Evolutionary conservation across 2,797 vertebrate genomes (phyloP).

Genomic region (Gobionotothen gibberifrons): DNA sequence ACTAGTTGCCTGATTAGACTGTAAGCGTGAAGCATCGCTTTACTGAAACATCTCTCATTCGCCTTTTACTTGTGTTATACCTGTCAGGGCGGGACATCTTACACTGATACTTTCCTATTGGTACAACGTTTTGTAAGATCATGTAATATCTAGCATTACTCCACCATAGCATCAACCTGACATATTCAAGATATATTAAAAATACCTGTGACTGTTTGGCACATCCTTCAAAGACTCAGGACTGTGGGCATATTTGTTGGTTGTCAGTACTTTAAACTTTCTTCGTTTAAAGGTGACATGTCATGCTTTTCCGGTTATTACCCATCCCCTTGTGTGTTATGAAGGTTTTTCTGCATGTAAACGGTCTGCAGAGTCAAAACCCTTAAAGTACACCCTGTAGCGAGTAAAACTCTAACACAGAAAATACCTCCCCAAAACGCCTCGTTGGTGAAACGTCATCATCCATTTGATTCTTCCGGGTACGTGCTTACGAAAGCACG

Average conservation of each 20-base stretch:
- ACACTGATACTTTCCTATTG: neutral
- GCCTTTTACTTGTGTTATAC: neutral
- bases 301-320: too few relatives aligned
- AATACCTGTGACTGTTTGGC: neutral
- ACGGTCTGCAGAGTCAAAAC: too few relatives aligned
- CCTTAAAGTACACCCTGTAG: too few relatives aligned
- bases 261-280: neutral
- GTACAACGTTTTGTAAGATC: neutral
- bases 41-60: constrained; percentile 5
- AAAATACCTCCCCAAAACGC: too few relatives aligned
- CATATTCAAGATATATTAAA: neutral
- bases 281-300: too few relatives aligned
- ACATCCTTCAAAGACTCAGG: neutral
- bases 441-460: too few relatives aligned
- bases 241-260: neutral
- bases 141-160: neutral
- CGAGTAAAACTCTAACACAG: too few relatives aligned
- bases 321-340: too few relatives aligned
- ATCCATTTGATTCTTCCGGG: too few relatives aligned
- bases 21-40: neutral
- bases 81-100: neutral
- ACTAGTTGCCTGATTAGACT: too few relatives aligned
- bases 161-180: neutral
- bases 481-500: too few relatives aligned
- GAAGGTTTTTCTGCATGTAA: too few relatives aligned